Conservation (phyloP, 2,888 invertebrate genomes). For the Philereme vetulata region DNA sequence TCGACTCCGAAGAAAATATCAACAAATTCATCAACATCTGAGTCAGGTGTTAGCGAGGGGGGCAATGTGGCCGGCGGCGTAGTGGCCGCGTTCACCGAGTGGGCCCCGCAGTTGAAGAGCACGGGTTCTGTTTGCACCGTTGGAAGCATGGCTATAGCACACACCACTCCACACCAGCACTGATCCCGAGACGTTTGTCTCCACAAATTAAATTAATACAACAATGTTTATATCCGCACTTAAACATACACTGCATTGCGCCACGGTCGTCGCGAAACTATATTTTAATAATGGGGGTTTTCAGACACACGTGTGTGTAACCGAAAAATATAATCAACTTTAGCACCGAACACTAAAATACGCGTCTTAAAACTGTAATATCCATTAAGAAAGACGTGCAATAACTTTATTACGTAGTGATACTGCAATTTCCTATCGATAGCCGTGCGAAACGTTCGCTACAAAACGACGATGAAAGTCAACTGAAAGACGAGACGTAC, state of each 20-base stretch:
- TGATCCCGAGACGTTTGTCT: slow-evolving; percentile 59
- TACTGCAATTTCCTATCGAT: slow-evolving; percentile 79
- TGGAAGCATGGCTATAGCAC: slow-evolving; percentile 75
- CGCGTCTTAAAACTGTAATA: slow-evolving; percentile 47
- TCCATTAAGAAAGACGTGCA: slow-evolving; percentile 58
- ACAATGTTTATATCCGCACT: slow-evolving; percentile 73
- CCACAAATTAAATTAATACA: slow-evolving; percentile 63
- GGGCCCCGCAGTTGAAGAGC: slow-evolving; percentile 72
- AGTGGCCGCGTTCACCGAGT: slow-evolving; percentile 64
- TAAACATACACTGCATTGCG: slow-evolving; percentile 83
- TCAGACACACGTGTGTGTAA: slow-evolving; percentile 44
- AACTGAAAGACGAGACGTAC: slow-evolving; percentile 83
- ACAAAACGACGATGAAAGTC: slow-evolving; percentile 83
- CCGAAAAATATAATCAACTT: slow-evolving; percentile 42
- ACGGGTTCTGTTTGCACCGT: slow-evolving; percentile 77
- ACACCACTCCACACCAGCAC: slow-evolving; percentile 63
- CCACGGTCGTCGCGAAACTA: slow-evolving; percentile 76
- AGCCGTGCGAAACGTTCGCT: slow-evolving; percentile 82
- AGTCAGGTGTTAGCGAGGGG: slow-evolving; percentile 75
- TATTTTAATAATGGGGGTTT: slow-evolving; percentile 57
- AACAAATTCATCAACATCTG: slow-evolving; percentile 76
- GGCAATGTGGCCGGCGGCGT: slow-evolving; percentile 74
- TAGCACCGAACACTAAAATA: slow-evolving; percentile 40
- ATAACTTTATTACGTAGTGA: slow-evolving; percentile 79
- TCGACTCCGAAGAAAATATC: slow-evolving; percentile 80